Evolutionary conservation across 2,797 vertebrate species (phyloP).

Genomic region (Hydrolagus colliei): DNA sequence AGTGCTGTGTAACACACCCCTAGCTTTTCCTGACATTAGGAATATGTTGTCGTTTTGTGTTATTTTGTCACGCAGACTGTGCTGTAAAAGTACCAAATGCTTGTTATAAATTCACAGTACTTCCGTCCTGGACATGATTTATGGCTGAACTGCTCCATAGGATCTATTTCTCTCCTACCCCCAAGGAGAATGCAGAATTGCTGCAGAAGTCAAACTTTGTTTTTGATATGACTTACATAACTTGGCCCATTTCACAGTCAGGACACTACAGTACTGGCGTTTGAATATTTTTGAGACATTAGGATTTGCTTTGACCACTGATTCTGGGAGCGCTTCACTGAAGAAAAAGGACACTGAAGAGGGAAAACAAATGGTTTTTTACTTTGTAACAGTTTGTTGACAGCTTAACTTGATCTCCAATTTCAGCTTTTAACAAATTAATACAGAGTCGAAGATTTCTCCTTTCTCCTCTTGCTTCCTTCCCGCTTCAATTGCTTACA

Average conservation of each 20-base stretch:
- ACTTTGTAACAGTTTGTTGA: no score
- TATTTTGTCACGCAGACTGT: background rate
- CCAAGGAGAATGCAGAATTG: background rate
- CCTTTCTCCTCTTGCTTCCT: no score
- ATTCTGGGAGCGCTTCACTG: no score
- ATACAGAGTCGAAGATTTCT: no score
- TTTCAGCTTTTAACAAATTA: no score
- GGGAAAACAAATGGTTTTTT: no score
- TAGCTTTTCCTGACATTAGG: background rate
- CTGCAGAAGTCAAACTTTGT: background rate
- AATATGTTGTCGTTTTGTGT: background rate
- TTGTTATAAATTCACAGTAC: constrained; percentile 6
- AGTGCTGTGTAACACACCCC: background rate
- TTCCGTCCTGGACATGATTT: background rate
- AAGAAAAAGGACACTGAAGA: no score
- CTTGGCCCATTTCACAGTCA: background rate
- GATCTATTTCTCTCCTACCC: background rate
- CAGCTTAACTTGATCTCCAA: no score
- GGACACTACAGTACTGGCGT: no score
- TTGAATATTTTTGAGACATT: no score
- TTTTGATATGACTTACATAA: background rate
- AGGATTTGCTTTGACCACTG: no score
- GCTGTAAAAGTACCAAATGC: background rate
- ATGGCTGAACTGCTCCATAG: background rate
- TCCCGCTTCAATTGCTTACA: no score